A percentile compares a stretch with the other conserved stretches of the same genome.
Conservation (phyloP, 2,113 vertebrate species). For the Murina feae region DNA sequence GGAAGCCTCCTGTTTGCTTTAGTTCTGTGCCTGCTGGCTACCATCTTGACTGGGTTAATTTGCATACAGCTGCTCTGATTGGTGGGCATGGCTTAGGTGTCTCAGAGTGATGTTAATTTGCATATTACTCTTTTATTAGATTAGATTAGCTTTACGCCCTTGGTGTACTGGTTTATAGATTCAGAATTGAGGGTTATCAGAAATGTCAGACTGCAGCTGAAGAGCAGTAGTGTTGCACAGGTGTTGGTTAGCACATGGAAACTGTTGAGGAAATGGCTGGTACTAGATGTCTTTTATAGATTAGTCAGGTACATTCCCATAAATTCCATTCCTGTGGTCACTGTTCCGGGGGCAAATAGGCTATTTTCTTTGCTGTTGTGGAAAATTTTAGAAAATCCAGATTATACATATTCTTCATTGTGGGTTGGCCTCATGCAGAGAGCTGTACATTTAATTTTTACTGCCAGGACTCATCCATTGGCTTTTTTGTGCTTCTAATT, state of each 20-base stretch:
- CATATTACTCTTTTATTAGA: too few species aligned
- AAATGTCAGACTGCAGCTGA: neutral
- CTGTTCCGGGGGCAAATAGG: neutral
- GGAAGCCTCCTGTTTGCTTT: too few species aligned
- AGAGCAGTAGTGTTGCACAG: neutral
- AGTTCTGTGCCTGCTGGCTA: too few species aligned
- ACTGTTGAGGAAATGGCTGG: neutral
- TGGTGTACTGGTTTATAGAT: neutral
- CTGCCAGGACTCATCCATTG: neutral
- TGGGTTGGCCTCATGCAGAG: neutral
- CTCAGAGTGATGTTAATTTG: too few species aligned
- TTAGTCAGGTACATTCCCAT: neutral
- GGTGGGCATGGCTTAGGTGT: too few species aligned
- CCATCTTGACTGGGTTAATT: too few species aligned
- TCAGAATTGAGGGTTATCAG: neutral
- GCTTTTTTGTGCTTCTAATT: neutral
- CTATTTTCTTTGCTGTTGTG: conserved; percentile 18
- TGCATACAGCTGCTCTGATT: too few species aligned
- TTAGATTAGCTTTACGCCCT: neutral
- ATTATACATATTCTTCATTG: neutral
- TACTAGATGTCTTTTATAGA: neutral
- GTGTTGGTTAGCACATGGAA: neutral
- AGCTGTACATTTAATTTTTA: neutral
- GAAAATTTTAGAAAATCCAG: neutral
- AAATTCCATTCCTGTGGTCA: neutral